Evolutionary conservation across 2,888 invertebrate species (phyloP), one percentile per base, ranked within the genome.

Genomic region (Lasioglossum marginatum): DNA sequence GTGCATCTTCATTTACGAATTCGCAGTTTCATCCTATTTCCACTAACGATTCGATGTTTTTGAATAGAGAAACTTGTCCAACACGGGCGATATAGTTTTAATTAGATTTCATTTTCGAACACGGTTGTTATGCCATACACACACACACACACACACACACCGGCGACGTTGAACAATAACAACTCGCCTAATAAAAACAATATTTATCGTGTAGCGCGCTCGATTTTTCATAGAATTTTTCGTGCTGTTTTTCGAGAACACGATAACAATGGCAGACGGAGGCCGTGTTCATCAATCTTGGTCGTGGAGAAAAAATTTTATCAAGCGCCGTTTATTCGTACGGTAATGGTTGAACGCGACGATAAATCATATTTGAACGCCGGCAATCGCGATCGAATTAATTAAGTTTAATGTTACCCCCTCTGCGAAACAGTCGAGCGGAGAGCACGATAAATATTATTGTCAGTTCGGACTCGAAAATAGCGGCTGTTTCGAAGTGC

Each of bases 41-140:
- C 57, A n/a, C 57, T n/a, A n/a, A n/a, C 57, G n/a, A 57, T 57
- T 57, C n/a, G n/a, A 57, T 57, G n/a, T n/a, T 57, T n/a, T 57
- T 4, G 23, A 12, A 10, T n/a, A 10, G 57, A 57, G 23, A 8
- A n/a, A 8, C n/a, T 12, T 57, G 12, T 12, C 0, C 12, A 57
- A n/a, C n/a, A 2, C 4, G 1, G 57, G 57, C n/a, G n/a, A 60
- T 60, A 27, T 60, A 14, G 27, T 60, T 27, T 27, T 60, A 60
- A 27, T 60, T 60, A 60, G 8, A 27, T 27, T 27, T 27, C 4
- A 27, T 60, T 27, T 10, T n/a, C 12, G 12, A 57, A 57, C 57
- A 57, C 57, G n/a, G 19, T n/a, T n/a, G 10, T 8, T n/a, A 3
- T 57, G n/a, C 10, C 10, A 10, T n/a, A 10, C 48, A 10, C n/a